Conservation (phyloP, 2,797 vertebrate genomes). For the Pelobates cultripes region DNA sequence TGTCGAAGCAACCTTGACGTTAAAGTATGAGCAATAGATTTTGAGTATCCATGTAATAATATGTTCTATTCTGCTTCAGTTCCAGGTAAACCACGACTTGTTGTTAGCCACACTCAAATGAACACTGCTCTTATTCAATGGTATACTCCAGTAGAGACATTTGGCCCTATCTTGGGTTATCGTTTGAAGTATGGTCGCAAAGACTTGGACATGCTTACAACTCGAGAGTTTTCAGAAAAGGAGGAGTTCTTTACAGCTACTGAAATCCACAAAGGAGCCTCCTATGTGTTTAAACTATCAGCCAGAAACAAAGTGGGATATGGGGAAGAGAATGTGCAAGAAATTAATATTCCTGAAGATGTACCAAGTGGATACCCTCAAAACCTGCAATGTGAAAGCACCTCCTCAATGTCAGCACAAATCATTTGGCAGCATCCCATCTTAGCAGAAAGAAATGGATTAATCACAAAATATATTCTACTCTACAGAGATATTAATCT, state of each 20-base stretch:
- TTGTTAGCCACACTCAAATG: constrained; percentile 98
- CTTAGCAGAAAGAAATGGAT: constrained; percentile 91
- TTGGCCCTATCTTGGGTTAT: constrained; percentile 91
- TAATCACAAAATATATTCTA: constrained; percentile 91
- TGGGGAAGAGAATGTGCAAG: constrained; percentile 95
- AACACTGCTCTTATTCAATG: constrained; percentile 97
- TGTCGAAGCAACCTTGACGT: too few relatives aligned
- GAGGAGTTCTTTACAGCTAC: constrained; percentile 97
- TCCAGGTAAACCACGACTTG: constrained; percentile 94
- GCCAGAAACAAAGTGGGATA: constrained; percentile 98
- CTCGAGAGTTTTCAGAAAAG: constrained; percentile 92
- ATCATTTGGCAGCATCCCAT: constrained; percentile 90
- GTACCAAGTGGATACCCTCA: constrained; percentile 93
- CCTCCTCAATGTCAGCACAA: constrained; percentile 90
- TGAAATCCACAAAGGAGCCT: constrained; percentile 96
- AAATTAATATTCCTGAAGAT: constrained; percentile 92
- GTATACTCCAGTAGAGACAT: constrained; percentile 90
- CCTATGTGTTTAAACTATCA: constrained; percentile 91
- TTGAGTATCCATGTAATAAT: too few relatives aligned
- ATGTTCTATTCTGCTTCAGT: constrained; percentile 74
- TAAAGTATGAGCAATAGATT: too few relatives aligned
- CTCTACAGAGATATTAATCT: constrained; percentile 98
- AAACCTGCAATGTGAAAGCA: constrained; percentile 86
- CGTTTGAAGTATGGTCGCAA: constrained; percentile 94
- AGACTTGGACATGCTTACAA: constrained; percentile 86